Percentiles rank a stretch among this genome's conserved stretches.
These are phyloP conservation scores for Lampris megalopsis DNA, from an alignment of 2,113 vertebrate genomes.

Conservation along the genomic window DNA sequence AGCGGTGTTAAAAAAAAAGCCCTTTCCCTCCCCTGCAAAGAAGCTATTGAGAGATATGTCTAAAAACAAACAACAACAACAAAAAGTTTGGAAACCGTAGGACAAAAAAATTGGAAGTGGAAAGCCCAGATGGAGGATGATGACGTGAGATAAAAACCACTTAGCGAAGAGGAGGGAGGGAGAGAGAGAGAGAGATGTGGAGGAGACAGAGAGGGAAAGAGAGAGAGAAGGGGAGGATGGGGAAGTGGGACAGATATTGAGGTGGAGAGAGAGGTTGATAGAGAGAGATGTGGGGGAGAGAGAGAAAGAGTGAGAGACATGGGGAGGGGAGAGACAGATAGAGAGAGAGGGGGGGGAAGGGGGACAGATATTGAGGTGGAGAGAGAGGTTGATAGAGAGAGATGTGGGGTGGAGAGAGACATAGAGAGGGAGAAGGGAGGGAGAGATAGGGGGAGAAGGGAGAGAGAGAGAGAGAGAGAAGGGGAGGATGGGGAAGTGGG, in stretches of 20 bases:
- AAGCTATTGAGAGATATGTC: constrained; percentile 58
- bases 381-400: not conserved
- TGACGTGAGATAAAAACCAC: constrained; percentile 76
- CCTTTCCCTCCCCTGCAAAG: constrained; percentile 33
- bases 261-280: not conserved
- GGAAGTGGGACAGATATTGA: constrained; percentile 15
- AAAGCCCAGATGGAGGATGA: constrained; percentile 76
- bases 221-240: constrained; percentile 58
- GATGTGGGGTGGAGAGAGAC: too few relatives aligned
- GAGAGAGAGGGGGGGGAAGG: not conserved
- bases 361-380: constrained; percentile 45
- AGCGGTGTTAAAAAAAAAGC: constrained; percentile 57
- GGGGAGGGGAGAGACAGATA: too few relatives aligned
- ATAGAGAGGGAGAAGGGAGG: too few relatives aligned
- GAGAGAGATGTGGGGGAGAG: constrained; percentile 42
- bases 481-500: constrained; percentile 2
- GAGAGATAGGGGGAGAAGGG: too few relatives aligned
- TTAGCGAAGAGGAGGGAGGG: constrained; percentile 46
- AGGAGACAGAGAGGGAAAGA: constrained; percentile 72
- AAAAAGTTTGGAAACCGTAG: constrained; percentile 60
- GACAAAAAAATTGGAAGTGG: constrained; percentile 62
- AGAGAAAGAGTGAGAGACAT: too few relatives aligned
- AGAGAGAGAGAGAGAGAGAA: too few relatives aligned
- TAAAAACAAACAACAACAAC: constrained; percentile 19
- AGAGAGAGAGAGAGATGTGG: constrained; percentile 37